Conservation (phyloP, 1,140 invertebrate species). For the Sarcophaga bullata region DNA sequence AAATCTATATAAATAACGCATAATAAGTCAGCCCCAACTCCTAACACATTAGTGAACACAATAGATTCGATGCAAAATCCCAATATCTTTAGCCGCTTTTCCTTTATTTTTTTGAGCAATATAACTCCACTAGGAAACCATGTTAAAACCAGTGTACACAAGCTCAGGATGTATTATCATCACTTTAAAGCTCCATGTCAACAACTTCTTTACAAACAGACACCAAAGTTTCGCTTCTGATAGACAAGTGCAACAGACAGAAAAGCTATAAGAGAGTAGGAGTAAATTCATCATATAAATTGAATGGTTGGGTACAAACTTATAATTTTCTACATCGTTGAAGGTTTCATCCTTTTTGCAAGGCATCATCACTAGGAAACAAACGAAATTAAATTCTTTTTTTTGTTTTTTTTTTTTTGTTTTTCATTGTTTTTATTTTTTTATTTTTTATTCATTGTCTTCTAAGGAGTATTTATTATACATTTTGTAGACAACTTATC, state of each 20-base stretch:
- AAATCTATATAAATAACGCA: too few relatives aligned
- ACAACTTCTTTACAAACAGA: background rate
- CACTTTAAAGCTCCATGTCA: background rate
- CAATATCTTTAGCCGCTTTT: too few relatives aligned
- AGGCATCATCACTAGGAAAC: slow-evolving; percentile 10
- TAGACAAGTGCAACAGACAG: background rate
- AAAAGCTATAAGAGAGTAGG: background rate
- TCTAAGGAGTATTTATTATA: background rate
- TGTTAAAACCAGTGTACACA: too few relatives aligned
- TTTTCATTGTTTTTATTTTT: too few relatives aligned
- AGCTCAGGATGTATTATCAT: background rate
- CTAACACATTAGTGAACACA: too few relatives aligned
- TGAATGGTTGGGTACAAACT: background rate
- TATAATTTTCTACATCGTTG: slow-evolving; percentile 24
- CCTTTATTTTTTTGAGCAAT: too few relatives aligned
- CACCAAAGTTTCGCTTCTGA: background rate
- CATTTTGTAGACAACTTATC: background rate
- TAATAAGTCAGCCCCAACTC: too few relatives aligned
- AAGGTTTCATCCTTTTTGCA: slow-evolving; percentile 9
- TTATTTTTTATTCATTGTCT: background rate
- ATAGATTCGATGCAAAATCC: too few relatives aligned
- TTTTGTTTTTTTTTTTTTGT: background rate
- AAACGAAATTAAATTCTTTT: background rate
- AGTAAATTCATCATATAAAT: background rate
- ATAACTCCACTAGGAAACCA: too few relatives aligned